Evolutionary conservation across 2,113 vertebrate genomes (phyloP).

Genomic region (Macrotus californicus): DNA sequence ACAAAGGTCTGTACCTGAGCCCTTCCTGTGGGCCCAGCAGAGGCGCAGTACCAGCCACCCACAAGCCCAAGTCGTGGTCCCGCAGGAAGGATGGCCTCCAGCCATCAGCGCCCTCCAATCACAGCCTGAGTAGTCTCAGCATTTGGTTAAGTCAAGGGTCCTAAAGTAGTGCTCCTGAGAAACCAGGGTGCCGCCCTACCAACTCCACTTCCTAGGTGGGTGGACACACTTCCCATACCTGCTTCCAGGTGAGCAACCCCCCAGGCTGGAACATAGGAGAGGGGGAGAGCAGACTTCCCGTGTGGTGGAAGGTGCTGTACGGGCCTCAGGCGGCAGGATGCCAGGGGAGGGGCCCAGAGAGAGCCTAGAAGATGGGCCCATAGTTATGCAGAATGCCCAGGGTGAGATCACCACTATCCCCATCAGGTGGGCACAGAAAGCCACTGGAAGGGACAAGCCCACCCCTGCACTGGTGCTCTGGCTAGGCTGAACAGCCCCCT

Average conservation of each 20-base stretch:
- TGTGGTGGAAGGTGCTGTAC: rapidly evolving
- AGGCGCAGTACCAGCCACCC: too few species aligned
- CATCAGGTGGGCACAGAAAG: neutral
- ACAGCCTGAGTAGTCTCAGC: neutral
- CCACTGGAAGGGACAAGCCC: neutral
- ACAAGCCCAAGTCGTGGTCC: too few species aligned
- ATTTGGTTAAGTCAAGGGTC: neutral
- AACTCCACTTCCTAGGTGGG: neutral
- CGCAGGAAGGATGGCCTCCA: neutral
- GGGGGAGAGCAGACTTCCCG: too few species aligned
- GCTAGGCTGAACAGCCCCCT: too few species aligned
- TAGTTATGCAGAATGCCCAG: neutral
- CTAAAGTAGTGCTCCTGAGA: neutral
- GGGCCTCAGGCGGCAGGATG: too few species aligned
- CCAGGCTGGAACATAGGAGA: neutral
- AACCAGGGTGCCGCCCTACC: too few species aligned
- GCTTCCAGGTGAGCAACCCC: neutral
- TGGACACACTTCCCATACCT: rapidly evolving
- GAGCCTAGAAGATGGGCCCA: neutral
- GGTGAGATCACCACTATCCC: neutral
- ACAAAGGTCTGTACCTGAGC: too few species aligned
- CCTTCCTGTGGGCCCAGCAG: too few species aligned
- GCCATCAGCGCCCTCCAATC: neutral
- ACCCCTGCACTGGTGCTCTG: rapidly evolving
- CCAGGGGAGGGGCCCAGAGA: neutral